Base-by-base conservation (phyloP, 1,140 invertebrate species). In the Drosophila bifasciata region DNA sequence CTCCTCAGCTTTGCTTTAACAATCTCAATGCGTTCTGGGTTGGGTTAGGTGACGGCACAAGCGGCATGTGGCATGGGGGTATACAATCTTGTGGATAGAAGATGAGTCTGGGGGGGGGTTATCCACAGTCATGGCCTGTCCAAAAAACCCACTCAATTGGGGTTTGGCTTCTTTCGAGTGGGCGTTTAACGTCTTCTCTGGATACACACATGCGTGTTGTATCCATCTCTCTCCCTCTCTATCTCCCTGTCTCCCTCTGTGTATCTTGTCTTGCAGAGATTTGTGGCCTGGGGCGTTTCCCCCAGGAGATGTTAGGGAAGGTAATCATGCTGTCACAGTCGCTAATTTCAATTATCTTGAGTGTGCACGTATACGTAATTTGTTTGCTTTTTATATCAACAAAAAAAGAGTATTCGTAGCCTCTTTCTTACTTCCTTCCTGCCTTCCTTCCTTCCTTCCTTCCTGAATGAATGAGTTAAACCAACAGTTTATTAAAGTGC, bases 341-440 rank as follows among this genome's bases (percentile, higher is more conserved):
- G 81, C 81, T 85, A 85, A 85, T 85, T 85, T 85, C 81, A 85
- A 85, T 85, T 85, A 85, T 86, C 81, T 88, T 59, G 60, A 81
- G 68, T 86, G 79, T 77, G 62, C 79, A 71, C 60, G 72, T 72
- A 67, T 68, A 56, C 52, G 79, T 86, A 84, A 84, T 84, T 84
- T 84, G 80, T 86, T 85, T 67, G 55, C 78, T 80, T 68, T 79
- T 56, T 49, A 48, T 49, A 53, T n/a, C 53, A 58, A 56, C 6
- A 13, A 66, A 51, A 32, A 52, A 66, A 62, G 48, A 68, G 66
- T 58, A 32, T 41, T 15, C 43, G n/a, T n/a, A n/a, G n/a, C n/a
- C n/a, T n/a, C n/a, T n/a, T n/a, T 21, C 19, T 21, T 19, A 19
- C 19, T 19, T 21, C 68, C 64, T 79, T 52, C 70, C 74, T 77